Evolutionary conservation across 2,797 vertebrate genomes (phyloP).

Genomic region (Bovichtus diacanthus): DNA sequence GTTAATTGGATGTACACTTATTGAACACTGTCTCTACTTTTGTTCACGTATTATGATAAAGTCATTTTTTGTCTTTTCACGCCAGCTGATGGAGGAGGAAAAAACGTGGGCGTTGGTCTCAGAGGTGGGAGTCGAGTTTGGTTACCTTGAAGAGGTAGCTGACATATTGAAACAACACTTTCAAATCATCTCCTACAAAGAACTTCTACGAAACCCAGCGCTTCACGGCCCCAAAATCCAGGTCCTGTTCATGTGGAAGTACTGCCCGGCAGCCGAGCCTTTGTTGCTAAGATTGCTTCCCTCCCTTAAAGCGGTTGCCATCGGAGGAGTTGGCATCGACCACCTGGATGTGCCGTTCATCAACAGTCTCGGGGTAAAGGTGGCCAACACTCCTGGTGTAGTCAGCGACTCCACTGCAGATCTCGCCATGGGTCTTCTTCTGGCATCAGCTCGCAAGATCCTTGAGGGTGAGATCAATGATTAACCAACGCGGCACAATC

Average conservation of each 20-base stretch:
- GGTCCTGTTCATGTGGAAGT: slow-evolving; percentile 78
- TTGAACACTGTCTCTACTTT: not conserved
- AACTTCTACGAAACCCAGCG: slow-evolving; percentile 78
- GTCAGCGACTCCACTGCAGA: slow-evolving; percentile 82
- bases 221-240: slow-evolving; percentile 74
- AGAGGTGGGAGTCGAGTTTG: slow-evolving; percentile 49
- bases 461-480: slow-evolving; percentile 45
- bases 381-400: slow-evolving; percentile 79
- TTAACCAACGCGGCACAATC: not conserved
- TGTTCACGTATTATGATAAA: not conserved
- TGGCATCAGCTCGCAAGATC: slow-evolving; percentile 59
- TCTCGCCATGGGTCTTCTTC: slow-evolving; percentile 59
- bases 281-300: slow-evolving; percentile 79
- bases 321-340: slow-evolving; percentile 81
- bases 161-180: slow-evolving; percentile 78
- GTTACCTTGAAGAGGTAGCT: slow-evolving; percentile 68
- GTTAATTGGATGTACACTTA: not conserved
- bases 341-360: slow-evolving; percentile 84
- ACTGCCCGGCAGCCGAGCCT: slow-evolving; percentile 48
- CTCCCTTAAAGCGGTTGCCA: slow-evolving; percentile 81
- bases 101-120: slow-evolving; percentile 73
- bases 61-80: not conserved
- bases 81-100: slow-evolving; percentile 66
- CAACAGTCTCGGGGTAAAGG: slow-evolving; percentile 76
- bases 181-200: slow-evolving; percentile 71